Conservation (phyloP, 1,140 invertebrate genomes). For the Bombus sibiricus region DNA sequence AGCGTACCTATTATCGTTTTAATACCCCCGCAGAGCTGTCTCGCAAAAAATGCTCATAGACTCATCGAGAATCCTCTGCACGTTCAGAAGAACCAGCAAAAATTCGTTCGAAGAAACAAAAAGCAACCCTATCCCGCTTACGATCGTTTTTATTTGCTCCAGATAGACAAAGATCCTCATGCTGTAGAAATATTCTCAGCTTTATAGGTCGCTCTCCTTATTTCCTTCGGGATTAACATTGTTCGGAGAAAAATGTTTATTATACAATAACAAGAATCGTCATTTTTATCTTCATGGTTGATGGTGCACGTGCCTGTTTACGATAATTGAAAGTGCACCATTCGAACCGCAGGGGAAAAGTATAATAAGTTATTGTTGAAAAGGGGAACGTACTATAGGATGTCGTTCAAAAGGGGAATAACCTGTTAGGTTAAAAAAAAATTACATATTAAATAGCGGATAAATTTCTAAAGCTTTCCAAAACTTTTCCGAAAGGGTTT, state of each 20-base stretch:
- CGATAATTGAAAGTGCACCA: background rate
- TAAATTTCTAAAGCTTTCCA: background rate
- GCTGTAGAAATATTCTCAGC: background rate
- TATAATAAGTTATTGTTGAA: background rate
- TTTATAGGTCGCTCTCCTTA: constrained; percentile 1
- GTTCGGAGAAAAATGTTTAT: background rate
- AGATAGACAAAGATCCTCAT: background rate
- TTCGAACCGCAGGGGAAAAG: background rate
- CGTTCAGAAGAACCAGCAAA: background rate
- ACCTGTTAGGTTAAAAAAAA: background rate
- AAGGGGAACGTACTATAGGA: background rate
- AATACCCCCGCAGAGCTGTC: constrained; percentile 2
- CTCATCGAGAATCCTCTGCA: constrained; percentile 1
- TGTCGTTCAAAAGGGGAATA: background rate
- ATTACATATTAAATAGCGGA: background rate
- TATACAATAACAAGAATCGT: background rate
- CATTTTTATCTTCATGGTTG: background rate
- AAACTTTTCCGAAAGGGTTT: no score
- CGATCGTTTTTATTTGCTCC: constrained; percentile 14
- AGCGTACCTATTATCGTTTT: constrained; percentile 45
- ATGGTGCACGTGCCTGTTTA: background rate
- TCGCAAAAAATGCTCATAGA: constrained; percentile 44
- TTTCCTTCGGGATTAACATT: background rate
- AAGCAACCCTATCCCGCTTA: constrained; percentile 26
- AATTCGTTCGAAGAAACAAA: constrained; percentile 38